These are phyloP conservation scores for Drosophila jambulina DNA, from an alignment of 1,140 invertebrate species.

Conservation along the genomic window DNA sequence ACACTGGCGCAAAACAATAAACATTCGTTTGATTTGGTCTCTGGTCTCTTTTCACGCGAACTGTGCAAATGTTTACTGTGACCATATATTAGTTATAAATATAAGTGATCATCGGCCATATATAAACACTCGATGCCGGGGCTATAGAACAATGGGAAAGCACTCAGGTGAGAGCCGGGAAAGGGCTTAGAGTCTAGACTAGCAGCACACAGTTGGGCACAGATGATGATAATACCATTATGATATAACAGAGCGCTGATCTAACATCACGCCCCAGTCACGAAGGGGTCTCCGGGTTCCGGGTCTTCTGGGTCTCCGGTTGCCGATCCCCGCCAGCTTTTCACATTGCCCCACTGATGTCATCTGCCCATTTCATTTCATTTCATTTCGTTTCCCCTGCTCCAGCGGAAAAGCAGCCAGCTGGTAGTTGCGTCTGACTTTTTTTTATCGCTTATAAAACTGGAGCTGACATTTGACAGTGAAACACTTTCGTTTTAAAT, in stretches of 20 bases:
- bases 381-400: constrained; percentile 43
- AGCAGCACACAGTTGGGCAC: constrained; percentile 1
- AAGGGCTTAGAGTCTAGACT: constrained; percentile 4
- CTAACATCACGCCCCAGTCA: constrained; percentile 26
- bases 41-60: constrained; percentile 37
- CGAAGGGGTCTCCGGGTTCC: constrained; percentile 11
- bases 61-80: constrained; percentile 14
- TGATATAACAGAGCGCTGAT: constrained; percentile 28
- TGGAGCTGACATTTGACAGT: constrained; percentile 63
- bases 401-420: constrained; percentile 13
- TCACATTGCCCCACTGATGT: constrained; percentile 44
- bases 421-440: constrained; percentile 14
- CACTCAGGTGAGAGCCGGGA: constrained; percentile 5
- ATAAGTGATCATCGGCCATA: constrained; percentile 13
- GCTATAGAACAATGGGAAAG: constrained; percentile 22
- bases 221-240: constrained; percentile 4
- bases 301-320: background rate
- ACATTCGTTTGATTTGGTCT: constrained; percentile 45
- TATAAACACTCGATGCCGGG: background rate
- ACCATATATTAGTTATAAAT: constrained; percentile 19
- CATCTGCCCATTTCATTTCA: constrained; percentile 36
- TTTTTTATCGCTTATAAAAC: constrained; percentile 44
- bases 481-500: constrained; percentile 68
- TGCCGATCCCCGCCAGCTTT: constrained; percentile 9
- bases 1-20: constrained; percentile 21